Evolutionary conservation across 1,140 invertebrate species (phyloP).

Genomic region (Bombus superbus): DNA sequence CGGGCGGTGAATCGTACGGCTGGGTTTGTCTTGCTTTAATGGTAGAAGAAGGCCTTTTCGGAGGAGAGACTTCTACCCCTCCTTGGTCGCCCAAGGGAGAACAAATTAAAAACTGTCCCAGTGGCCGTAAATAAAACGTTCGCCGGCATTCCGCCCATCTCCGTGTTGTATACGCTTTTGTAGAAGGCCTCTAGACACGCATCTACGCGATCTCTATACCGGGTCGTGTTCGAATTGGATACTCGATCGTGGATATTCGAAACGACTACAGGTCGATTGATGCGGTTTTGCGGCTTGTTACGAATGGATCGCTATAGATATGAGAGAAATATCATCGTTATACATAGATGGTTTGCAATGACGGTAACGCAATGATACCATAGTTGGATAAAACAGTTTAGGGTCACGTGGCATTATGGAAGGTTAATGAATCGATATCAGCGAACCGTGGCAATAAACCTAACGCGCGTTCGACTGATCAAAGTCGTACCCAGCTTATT

Average conservation of each 20-base stretch:
- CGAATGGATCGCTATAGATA: no score
- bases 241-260: background rate
- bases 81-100: slow-evolving; percentile 72
- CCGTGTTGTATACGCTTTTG: slow-evolving; percentile 67
- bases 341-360: no score
- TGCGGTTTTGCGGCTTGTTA: background rate
- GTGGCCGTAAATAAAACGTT: slow-evolving; percentile 82
- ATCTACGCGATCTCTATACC: slow-evolving; percentile 76
- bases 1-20: no score
- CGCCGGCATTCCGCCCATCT: slow-evolving; percentile 80
- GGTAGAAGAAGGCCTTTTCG: background rate
- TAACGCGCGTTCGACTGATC: background rate
- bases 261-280: background rate
- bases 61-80: background rate
- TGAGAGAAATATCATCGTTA: no score
- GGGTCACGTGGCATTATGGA: background rate
- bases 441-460: background rate
- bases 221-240: slow-evolving; percentile 61
- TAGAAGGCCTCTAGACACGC: slow-evolving; percentile 79
- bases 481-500: background rate
- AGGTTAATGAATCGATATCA: background rate
- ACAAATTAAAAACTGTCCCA: slow-evolving; percentile 84
- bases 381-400: background rate
- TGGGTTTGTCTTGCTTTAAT: background rate
- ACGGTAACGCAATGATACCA: background rate